A percentile compares a stretch with the other conserved stretches of the same genome.
These are phyloP conservation scores for Eremophila alpestris DNA, from an alignment of 2,797 vertebrate species.

Conservation along the genomic window DNA sequence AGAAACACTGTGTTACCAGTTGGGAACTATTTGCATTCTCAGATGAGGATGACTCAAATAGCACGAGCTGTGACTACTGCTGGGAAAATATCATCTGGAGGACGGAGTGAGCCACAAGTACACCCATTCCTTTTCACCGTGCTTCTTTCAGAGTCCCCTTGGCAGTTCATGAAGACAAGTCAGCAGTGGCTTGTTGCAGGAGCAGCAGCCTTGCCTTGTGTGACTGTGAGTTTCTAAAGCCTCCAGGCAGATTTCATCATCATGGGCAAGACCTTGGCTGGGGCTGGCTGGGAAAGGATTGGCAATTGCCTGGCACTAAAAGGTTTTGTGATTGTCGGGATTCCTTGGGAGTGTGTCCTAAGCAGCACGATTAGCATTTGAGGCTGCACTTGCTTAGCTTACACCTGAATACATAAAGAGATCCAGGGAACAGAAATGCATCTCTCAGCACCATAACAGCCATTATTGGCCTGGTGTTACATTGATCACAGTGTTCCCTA, in stretches of 20 bases:
- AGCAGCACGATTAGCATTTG: neutral
- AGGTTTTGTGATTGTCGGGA: neutral
- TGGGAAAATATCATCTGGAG: conserved; percentile 60
- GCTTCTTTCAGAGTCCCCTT: neutral
- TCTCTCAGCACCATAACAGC: neutral
- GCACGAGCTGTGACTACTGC: conserved; percentile 49
- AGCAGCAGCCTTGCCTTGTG: neutral
- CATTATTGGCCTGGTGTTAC: neutral
- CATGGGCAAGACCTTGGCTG: neutral
- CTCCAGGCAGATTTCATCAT: neutral
- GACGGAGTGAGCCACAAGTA: conserved; percentile 28
- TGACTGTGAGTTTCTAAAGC: conserved; percentile 1
- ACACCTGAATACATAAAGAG: neutral
- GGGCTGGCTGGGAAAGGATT: neutral
- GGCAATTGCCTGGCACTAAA: neutral
- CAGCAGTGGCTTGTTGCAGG: neutral
- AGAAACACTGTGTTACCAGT: neutral
- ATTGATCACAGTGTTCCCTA: conserved; percentile 1
- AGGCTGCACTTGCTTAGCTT: neutral
- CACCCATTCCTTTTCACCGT: neutral
- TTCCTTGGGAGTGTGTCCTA: neutral
- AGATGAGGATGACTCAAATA: conserved; percentile 58
- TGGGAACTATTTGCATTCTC: conserved; percentile 38
- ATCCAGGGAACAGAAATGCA: neutral
- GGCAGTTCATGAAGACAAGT: neutral